A percentile compares a stretch with the other conserved stretches of the same genome.
These are phyloP conservation scores for Geopemphigus sp. DNA, from an alignment of 1,140 invertebrate genomes.

Conservation along the genomic window DNA sequence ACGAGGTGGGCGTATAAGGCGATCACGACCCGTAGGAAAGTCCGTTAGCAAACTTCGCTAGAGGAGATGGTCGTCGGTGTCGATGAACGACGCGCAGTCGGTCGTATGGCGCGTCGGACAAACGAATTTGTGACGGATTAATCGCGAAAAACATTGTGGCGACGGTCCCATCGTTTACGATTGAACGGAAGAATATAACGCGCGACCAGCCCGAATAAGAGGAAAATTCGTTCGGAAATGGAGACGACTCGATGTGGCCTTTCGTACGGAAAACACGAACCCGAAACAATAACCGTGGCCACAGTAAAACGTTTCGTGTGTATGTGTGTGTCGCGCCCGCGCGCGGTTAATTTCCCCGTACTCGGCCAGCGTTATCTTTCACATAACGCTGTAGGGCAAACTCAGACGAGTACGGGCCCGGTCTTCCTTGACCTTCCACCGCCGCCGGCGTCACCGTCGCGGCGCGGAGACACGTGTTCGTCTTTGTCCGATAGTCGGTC, in stretches of 20 bases:
- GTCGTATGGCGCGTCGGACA: too few relatives aligned
- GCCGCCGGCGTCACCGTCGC: background rate
- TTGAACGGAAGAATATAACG: background rate
- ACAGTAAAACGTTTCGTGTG: background rate
- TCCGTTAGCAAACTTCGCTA: too few relatives aligned
- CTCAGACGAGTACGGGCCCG: conserved; percentile 40
- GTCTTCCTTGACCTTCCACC: conserved; percentile 44
- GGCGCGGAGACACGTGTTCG: conserved; percentile 27
- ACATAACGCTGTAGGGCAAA: conserved; percentile 36
- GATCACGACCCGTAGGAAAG: too few relatives aligned
- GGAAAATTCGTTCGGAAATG: background rate
- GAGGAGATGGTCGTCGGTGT: too few relatives aligned
- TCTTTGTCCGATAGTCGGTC: too few relatives aligned
- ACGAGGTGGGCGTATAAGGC: too few relatives aligned
- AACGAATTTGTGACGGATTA: too few relatives aligned
- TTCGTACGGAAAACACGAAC: background rate
- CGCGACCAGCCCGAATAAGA: background rate
- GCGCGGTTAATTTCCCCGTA: conserved; percentile 1
- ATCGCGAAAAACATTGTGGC: too few relatives aligned
- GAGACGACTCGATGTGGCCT: conserved; percentile 13
- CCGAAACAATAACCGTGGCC: background rate
- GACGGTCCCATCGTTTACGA: too few relatives aligned
- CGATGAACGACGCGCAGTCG: too few relatives aligned
- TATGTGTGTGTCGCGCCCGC: background rate
- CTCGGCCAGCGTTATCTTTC: conserved; percentile 24